Evolutionary conservation across 2,888 invertebrate genomes (phyloP), one percentile per base, ranked within the genome.

Genomic region (Conomelus anceps): DNA sequence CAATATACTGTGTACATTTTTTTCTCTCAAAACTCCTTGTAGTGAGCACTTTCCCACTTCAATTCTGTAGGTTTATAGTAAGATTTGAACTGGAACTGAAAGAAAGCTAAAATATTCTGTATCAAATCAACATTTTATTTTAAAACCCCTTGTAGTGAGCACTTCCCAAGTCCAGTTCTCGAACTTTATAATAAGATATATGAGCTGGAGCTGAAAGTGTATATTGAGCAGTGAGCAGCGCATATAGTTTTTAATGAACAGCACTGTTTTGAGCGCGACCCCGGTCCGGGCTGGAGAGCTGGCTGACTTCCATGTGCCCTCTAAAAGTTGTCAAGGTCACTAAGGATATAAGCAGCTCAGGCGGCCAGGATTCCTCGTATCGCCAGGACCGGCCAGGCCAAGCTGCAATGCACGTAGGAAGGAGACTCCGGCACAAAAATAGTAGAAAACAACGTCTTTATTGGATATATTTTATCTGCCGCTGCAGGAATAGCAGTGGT

Each of bases 321-420:
- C 86, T 86, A 86, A 86, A 86, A 86, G 86, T 86, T 86, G 86
- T 86, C 86, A 86, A 86, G 86, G 86, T 86, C 86, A 86, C 24
- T 24, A 23, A 23, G 24, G 86, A 86, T 22, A 24, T 29, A 86
- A 24, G 29, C 13, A 86, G 86, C 9, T 11, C 22, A 6, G 26
- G 9, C 85, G 4, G 86, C n/a, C 26, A 86, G 23, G 86, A 86
- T 24, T 86, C n/a, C 24, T 23, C 22, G 9, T n/a, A n/a, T n/a
- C n/a, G n/a, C n/a, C n/a, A n/a, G n/a, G n/a, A n/a, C n/a, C n/a
- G n/a, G n/a, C 20, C 13, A 9, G 24, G 26, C 23, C 23, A 86
- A n/a, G 22, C 23, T 20, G 24, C 24, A 85, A 9, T 85, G 85
- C 24, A 85, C 85, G 24, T 85, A 85, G 85, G 24, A 85, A 86